Conservation (phyloP, 92 coral and sea anemone genomes). For the Heteractis magnifica region DNA sequence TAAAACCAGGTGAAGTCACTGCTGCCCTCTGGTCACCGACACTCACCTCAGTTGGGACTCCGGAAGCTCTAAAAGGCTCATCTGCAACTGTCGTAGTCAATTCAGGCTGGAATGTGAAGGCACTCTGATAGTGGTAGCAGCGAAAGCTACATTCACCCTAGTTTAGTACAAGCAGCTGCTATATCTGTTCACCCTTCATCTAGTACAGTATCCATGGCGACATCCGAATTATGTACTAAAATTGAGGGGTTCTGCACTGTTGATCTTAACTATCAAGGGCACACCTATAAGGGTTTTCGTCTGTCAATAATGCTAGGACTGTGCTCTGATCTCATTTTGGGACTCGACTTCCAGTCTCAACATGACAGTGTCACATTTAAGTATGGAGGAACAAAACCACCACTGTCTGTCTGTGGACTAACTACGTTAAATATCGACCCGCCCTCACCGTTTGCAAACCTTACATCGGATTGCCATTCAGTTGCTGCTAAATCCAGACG, state of each 20-base stretch:
- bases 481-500: too few species aligned
- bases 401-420: too few species aligned
- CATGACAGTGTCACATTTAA: too few species aligned
- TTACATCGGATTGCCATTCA: too few species aligned
- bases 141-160: slow-evolving; percentile 47
- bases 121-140: too few species aligned
- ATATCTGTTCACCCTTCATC: slow-evolving; percentile 32
- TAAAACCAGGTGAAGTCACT: slow-evolving; percentile 18
- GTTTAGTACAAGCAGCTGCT: slow-evolving; percentile 34
- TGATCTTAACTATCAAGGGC: slow-evolving; percentile 41
- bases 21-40: slow-evolving; percentile 52
- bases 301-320: slow-evolving; percentile 24
- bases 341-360: too few species aligned
- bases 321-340: slow-evolving; percentile 50
- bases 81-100: slow-evolving; percentile 28
- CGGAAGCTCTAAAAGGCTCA: slow-evolving; percentile 32
- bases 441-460: too few species aligned
- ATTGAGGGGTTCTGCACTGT: slow-evolving; percentile 30
- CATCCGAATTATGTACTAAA: slow-evolving; percentile 26
- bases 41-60: slow-evolving; percentile 43
- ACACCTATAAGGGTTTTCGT: slow-evolving; percentile 19
- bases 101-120: slow-evolving; percentile 34
- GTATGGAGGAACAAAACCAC: too few species aligned
- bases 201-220: slow-evolving; percentile 41
- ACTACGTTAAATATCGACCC: too few species aligned